Conservation (phyloP, 2,888 invertebrate genomes). For the Petrolisthes manimaculis region DNA sequence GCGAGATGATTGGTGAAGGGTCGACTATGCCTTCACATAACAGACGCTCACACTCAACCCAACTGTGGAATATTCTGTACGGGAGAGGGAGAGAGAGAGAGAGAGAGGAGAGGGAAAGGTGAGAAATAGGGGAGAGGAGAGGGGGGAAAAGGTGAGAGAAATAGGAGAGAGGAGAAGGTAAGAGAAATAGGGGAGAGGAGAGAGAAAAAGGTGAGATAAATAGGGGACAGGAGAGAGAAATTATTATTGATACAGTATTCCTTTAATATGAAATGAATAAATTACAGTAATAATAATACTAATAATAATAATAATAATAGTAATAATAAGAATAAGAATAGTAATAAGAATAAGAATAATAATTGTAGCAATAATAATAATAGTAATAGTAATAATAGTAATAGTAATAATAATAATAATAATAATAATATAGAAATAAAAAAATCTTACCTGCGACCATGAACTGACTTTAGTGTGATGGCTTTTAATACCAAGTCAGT, state of each 20-base stretch:
- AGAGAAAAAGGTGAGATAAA: too few species aligned
- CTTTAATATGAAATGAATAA: too few species aligned
- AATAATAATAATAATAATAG: background rate
- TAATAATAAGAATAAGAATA: background rate
- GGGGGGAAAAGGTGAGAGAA: background rate
- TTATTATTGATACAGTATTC: too few species aligned
- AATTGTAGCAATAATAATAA: background rate
- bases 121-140: background rate
- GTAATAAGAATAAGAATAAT: background rate
- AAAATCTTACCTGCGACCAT: conserved; percentile 51
- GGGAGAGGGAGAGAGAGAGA: background rate
- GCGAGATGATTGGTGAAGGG: conserved; percentile 45
- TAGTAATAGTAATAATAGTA: background rate
- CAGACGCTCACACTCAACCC: conserved; percentile 56
- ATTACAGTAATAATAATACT: background rate
- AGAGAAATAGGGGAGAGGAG: too few species aligned
- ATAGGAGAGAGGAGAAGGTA: background rate
- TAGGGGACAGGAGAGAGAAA: too few species aligned
- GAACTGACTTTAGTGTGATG: conserved; percentile 55
- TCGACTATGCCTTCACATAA: conserved; percentile 48
- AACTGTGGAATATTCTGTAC: conserved; percentile 59
- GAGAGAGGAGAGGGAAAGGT: background rate
- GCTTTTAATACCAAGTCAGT: conserved; percentile 49
- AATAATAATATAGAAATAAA: background rate
- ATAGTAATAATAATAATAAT: background rate